These are phyloP conservation scores for Agapornis roseicollis DNA, from an alignment of 2,113 vertebrate genomes.

Conservation along the genomic window DNA sequence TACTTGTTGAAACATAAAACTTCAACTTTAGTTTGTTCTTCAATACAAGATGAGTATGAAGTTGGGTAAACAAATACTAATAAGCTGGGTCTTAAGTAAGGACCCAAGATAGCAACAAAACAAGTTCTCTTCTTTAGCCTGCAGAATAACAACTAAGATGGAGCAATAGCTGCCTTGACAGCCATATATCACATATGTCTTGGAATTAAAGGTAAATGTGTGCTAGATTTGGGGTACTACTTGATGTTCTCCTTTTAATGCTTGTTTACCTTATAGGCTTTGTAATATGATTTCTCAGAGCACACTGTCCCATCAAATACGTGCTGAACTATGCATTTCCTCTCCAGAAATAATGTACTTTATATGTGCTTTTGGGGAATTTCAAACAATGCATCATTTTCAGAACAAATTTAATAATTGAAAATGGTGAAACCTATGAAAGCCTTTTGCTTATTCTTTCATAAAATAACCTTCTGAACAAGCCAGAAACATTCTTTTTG, in stretches of 20 bases:
- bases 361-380: not conserved
- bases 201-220: not conserved
- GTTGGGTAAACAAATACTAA: not conserved
- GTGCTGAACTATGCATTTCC: not conserved
- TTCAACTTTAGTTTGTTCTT: not conserved
- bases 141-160: not conserved
- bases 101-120: not conserved
- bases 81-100: not conserved
- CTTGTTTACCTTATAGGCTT: not conserved
- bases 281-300: not conserved
- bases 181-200: not conserved
- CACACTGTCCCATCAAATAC: not conserved
- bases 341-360: not conserved
- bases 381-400: not conserved
- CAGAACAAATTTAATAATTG: not conserved
- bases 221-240: not conserved
- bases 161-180: not conserved
- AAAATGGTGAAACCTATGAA: not conserved
- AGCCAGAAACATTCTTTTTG: accelerated
- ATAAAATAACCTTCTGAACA: not conserved
- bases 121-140: not conserved
- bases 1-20: not conserved
- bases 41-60: not conserved
- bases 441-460: not conserved
- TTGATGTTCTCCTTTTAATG: not conserved